Conservation (phyloP, 2,888 invertebrate genomes). For the Ornithoptera priamus region DNA sequence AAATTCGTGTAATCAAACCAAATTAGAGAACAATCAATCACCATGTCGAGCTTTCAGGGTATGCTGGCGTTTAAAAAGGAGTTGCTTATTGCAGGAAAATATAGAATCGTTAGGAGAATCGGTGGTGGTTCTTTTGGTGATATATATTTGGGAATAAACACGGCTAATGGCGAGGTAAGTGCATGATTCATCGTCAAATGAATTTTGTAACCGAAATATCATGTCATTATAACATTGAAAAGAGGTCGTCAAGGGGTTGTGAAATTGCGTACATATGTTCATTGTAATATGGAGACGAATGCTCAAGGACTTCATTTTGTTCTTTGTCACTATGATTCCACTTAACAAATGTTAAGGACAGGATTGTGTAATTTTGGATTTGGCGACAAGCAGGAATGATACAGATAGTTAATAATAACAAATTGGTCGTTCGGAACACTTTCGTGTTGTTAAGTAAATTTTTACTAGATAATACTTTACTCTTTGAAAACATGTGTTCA, state of each 20-base stretch:
- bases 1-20: constrained; percentile 38
- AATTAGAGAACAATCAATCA: constrained; percentile 34
- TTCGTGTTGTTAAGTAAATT: too few species aligned
- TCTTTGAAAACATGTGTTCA: too few species aligned
- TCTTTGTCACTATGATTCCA: constrained; percentile 12
- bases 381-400: background rate
- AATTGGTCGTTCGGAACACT: background rate
- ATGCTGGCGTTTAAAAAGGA: constrained; percentile 70
- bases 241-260: constrained; percentile 34
- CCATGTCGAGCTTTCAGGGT: constrained; percentile 45
- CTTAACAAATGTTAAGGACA: background rate
- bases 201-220: constrained; percentile 17
- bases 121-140: constrained; percentile 99
- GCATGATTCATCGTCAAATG: constrained; percentile 12
- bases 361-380: background rate
- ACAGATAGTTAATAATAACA: background rate
- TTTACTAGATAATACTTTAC: too few species aligned
- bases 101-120: constrained; percentile 96
- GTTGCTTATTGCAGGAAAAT: constrained; percentile 94
- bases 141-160: constrained; percentile 98
- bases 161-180: constrained; percentile 92
- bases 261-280: constrained; percentile 31
- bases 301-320: constrained; percentile 26
- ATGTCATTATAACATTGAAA: constrained; percentile 31
- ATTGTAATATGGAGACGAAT: constrained; percentile 19